phyloP scores from a whole-genome alignment of 1,140 invertebrate species.

The Pectinophora gossypiella region DNA sequence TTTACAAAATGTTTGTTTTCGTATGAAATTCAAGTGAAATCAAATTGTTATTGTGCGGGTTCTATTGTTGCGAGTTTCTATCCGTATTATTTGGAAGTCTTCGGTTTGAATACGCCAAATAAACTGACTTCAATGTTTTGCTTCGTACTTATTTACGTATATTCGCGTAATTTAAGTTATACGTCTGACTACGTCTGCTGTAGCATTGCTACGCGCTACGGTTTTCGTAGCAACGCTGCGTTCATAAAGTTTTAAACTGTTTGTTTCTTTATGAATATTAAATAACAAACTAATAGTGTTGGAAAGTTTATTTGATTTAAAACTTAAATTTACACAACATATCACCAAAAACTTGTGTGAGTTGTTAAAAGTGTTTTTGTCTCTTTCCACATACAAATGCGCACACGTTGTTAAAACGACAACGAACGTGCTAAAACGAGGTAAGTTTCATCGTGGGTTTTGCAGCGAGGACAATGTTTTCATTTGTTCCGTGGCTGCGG shows the following conservation, averaged over 20 bases:
- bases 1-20: slow-evolving; percentile 47
- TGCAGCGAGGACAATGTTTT: slow-evolving; percentile 34
- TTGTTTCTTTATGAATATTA: not conserved
- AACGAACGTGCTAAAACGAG: not conserved
- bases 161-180: slow-evolving; percentile 27
- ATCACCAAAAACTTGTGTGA: no score
- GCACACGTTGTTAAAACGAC: no score
- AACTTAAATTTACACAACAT: no score
- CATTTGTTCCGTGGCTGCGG: slow-evolving; percentile 32
- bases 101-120: not conserved
- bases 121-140: not conserved
- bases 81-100: not conserved
- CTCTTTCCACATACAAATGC: no score
- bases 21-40: slow-evolving; percentile 19
- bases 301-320: no score
- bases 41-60: slow-evolving; percentile 20
- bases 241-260: slow-evolving; percentile 12
- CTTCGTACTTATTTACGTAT: slow-evolving; percentile 1
- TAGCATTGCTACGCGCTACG: slow-evolving; percentile 18
- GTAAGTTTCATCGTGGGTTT: not conserved
- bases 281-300: no score
- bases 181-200: slow-evolving; percentile 14
- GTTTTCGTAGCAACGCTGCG: slow-evolving; percentile 11
- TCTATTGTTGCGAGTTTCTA: slow-evolving; percentile 14
- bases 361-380: no score